Base-by-base conservation (phyloP, 2,888 invertebrate genomes). In the Cephus nigrinus region DNA sequence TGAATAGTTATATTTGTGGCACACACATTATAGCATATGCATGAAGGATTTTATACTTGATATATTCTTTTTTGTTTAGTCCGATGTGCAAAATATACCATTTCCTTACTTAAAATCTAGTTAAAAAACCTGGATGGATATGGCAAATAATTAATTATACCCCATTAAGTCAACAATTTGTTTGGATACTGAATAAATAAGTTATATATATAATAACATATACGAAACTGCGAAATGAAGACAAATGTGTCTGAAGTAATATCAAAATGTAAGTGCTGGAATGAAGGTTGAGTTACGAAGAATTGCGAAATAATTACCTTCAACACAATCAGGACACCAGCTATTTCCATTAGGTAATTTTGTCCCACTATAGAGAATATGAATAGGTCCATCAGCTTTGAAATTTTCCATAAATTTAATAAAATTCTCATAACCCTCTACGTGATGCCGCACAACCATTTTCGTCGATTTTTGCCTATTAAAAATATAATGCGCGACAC, bases 261-360 rank as follows among this genome's bases (percentile, higher is more conserved):
- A 55, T 55, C 9, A 55, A 23, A 55, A 55, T 55, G 9, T 55
- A 55, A 55, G 9, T 15, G 23, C 15, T 9, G 55, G 23, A 55
- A 55, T 9, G 23, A 23, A 55, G 23, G 9, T 55, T 84, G 81
- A 68, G 73, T 36, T 75, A 31, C n/a, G 9, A 23, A 55, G 9
- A 55, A 23, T 55, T 23, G 23, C 23, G 23, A 55, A 2, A 55
- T 55, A 55, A 90, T 92, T 93, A 97, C 97, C 97, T 92, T 93
- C 93, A 23, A 95, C 95, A 91, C 98, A 98, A 90, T 98, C 98
- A 0, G 95, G 94, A 88, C 98, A 98, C 98, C 98, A 98, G 90
- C 97, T 98, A 77, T 93, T 91, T 0, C 97, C 97, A 84, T 93
- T 92, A 0, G 93, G 90, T 75, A 93, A 88, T 90, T 95, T 95